Percentiles rank a stretch among this genome's conserved stretches.
phyloP scores from a whole-genome alignment of 2,113 vertebrate genomes.

The Larimichthys crocea region DNA sequence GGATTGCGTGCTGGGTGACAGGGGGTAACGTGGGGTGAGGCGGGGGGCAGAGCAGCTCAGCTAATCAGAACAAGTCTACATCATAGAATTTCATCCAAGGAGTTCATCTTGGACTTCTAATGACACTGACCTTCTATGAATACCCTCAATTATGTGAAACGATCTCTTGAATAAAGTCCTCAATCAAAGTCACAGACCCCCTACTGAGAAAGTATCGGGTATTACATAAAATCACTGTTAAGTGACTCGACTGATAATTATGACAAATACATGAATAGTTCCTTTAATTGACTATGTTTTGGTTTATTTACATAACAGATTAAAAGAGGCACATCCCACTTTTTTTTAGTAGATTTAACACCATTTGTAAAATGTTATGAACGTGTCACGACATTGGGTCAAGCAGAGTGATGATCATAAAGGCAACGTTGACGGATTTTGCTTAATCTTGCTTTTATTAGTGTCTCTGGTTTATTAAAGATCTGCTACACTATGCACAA shows the following conservation, averaged over 20 bases:
- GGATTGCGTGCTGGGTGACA: conserved; percentile 13
- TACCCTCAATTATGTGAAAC: conserved; percentile 71
- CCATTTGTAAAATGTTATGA: conserved; percentile 65
- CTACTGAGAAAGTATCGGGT: conserved; percentile 41
- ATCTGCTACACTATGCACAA: conserved; percentile 45
- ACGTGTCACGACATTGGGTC: conserved; percentile 70
- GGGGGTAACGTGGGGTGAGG: conserved; percentile 26
- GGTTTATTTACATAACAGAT: conserved; percentile 75
- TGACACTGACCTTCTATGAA: conserved; percentile 80
- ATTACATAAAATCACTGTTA: conserved; percentile 55
- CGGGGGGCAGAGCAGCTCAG: conserved; percentile 22
- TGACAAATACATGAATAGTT: conserved; percentile 62
- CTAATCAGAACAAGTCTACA: conserved; percentile 61
- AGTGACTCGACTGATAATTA: conserved; percentile 51
- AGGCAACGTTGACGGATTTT: conserved; percentile 75
- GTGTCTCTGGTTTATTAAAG: conserved; percentile 47
- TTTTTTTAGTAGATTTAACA: conserved; percentile 68
- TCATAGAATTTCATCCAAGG: conserved; percentile 51
- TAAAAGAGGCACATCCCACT: conserved; percentile 53
- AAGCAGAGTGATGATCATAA: conserved; percentile 62
- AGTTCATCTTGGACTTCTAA: conserved; percentile 66
- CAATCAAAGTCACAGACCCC: conserved; percentile 69
- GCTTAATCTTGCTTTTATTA: conserved; percentile 79
- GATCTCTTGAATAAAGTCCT: conserved; percentile 77
- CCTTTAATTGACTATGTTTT: conserved; percentile 68